Evolutionary conservation across 2,113 vertebrate species (phyloP), one percentile per base, ranked within the genome.

Genomic region (Dendrocopos noguchii): DNA sequence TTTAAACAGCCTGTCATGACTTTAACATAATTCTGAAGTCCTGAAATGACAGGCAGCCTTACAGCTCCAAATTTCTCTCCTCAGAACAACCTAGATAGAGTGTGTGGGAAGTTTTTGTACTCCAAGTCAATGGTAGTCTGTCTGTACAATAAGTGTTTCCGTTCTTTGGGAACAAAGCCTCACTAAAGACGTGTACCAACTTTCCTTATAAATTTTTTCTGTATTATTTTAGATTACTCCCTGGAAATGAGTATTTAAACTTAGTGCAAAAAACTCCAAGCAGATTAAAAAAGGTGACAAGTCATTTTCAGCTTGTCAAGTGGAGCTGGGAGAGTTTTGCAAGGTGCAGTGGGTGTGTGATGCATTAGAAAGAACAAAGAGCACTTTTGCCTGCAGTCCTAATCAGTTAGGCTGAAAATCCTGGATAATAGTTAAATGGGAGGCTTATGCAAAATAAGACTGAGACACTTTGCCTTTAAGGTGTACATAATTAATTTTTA

Each of bases 181-280:
- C 12, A 8, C 55, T 73, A 20, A 92, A 91, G 79, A 44, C 1
- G 0, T 66, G 15, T 76, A 73, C 18, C 8, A 87, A n/a, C 15
- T 89, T 74, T 57, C 39, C 66, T 86, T 84, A 57, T 33, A 14
- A 44, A 88, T 92, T 88, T 92, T 28, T 87, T 88, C 66, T 65
- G 15, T 46, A 16, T 84, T 89, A 50, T 52, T 92, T 93, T 79
- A 70, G 39, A 68, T 76, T 66, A 46, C 12, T 81, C 13, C 5
- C 44, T 89, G 74, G 81, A 89, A 94, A 61, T 44, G 72, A 72
- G 27, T 34, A 20, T 78, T 88, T 46, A n/a, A 66, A 77, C 11
- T 52, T 67, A 31, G 16, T 63, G 56, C 12, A 80, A 65, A 70
- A 34, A 3, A 4, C 16, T 47, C n/a, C 10, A 47, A 61, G 44